Conservation (phyloP, 2,888 invertebrate genomes). For the Cerceris rybyensis region DNA sequence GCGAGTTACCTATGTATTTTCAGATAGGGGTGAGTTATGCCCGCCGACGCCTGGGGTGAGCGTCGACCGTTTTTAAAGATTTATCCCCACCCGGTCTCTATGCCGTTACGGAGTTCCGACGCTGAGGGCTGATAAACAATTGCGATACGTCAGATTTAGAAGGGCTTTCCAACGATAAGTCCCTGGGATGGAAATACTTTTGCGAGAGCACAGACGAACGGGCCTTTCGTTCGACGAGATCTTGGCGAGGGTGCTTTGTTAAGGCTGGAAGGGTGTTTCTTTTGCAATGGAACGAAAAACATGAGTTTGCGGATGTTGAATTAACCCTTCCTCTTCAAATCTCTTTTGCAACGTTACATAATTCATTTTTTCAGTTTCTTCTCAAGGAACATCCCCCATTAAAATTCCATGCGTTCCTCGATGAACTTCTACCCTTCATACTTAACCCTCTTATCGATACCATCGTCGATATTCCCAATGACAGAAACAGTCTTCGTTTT, state of each 20-base stretch:
- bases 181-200: conserved; percentile 18
- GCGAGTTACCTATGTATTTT: conserved; percentile 78
- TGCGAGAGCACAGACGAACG: neutral
- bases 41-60: conserved; percentile 62
- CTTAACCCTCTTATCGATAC: too few species aligned
- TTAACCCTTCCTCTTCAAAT: too few species aligned
- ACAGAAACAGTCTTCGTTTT: neutral
- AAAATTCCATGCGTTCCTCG: too few species aligned
- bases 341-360: too few species aligned
- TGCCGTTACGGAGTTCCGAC: conserved; percentile 32
- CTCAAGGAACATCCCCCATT: too few species aligned
- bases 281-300: neutral
- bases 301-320: neutral
- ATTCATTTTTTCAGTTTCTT: too few species aligned
- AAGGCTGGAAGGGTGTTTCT: neutral
- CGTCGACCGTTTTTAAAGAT: conserved; percentile 78
- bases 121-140: conserved; percentile 55
- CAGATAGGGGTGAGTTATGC: conserved; percentile 80
- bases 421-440: too few species aligned
- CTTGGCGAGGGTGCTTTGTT: neutral
- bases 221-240: neutral
- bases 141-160: conserved; percentile 43
- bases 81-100: conserved; percentile 70
- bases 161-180: conserved; percentile 26
- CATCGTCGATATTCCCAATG: neutral